Evolutionary conservation across 1,140 invertebrate genomes (phyloP).

Genomic region (Vanessa tameamea): DNA sequence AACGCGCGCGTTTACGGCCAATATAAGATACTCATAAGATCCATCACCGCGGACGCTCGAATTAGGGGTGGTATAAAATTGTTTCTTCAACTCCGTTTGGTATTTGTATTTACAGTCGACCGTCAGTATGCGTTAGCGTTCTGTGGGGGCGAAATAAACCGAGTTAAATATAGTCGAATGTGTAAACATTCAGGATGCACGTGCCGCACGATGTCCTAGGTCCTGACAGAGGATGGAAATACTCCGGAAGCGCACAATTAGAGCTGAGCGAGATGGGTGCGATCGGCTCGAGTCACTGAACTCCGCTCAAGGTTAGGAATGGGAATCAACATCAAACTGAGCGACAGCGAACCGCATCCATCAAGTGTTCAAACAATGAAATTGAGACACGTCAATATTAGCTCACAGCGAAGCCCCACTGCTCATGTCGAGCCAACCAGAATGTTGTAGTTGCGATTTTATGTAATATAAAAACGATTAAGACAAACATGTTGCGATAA

Average conservation of each 20-base stretch:
- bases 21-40: constrained; percentile 53
- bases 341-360: constrained; percentile 57
- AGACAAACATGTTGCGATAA: constrained; percentile 16
- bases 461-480: constrained; percentile 31
- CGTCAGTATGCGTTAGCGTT: constrained; percentile 30
- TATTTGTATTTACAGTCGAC: constrained; percentile 29
- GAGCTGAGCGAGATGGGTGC: constrained; percentile 47
- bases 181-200: constrained; percentile 58
- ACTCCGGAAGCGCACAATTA: constrained; percentile 65
- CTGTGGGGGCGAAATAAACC: constrained; percentile 28
- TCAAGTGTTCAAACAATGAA: constrained; percentile 64
- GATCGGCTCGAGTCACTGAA: constrained; percentile 56
- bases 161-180: constrained; percentile 36
- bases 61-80: constrained; percentile 48
- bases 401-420: constrained; percentile 36
- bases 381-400: constrained; percentile 62
- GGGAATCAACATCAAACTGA: constrained; percentile 52
- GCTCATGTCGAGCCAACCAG: constrained; percentile 13
- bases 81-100: constrained; percentile 25
- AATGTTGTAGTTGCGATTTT: constrained; percentile 36
- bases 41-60: constrained; percentile 50
- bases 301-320: constrained; percentile 61
- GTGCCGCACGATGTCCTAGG: constrained; percentile 57
- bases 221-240: constrained; percentile 59
- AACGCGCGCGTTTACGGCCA: constrained; percentile 58